Conservation (phyloP, 1,140 invertebrate genomes). For the Caenorhabditis briggsae region DNA sequence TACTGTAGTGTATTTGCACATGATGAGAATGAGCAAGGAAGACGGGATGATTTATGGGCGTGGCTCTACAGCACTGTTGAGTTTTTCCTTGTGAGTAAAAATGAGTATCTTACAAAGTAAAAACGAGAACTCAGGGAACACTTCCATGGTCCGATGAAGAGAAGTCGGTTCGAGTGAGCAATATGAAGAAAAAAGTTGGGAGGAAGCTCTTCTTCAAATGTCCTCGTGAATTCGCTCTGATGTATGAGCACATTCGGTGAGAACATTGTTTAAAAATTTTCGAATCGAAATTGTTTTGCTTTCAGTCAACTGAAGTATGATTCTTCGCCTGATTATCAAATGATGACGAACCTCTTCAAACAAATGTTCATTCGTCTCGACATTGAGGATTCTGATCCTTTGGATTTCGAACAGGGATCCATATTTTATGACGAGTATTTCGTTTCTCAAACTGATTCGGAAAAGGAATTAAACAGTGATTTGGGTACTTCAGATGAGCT, state of each 20-base stretch:
- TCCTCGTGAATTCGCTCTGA: constrained; percentile 53
- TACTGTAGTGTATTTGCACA: constrained; percentile 62
- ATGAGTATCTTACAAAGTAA: neutral
- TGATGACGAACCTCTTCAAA: constrained; percentile 9
- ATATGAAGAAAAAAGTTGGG: constrained; percentile 41
- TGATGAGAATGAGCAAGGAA: constrained; percentile 56
- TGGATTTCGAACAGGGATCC: constrained; percentile 42
- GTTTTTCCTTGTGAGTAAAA: constrained; percentile 40
- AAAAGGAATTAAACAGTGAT: neutral
- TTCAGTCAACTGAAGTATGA: constrained; percentile 17
- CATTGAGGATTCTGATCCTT: constrained; percentile 8
- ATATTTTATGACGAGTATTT: neutral
- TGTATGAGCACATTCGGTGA: constrained; percentile 62
- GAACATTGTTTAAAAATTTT: too few relatives aligned
- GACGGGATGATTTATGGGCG: constrained; percentile 64
- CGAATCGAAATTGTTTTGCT: neutral
- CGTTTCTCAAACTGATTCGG: neutral
- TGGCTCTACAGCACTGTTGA: constrained; percentile 64
- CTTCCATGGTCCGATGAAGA: constrained; percentile 9
- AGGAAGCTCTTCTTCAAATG: constrained; percentile 45
- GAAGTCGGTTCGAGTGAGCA: constrained; percentile 13
- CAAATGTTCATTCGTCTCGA: constrained; percentile 15
- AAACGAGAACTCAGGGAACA: neutral
- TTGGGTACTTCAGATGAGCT: neutral
- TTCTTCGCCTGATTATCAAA: constrained; percentile 22